These are phyloP conservation scores for Thereva unica DNA, from an alignment of 2,888 invertebrate genomes.

Conservation along the genomic window DNA sequence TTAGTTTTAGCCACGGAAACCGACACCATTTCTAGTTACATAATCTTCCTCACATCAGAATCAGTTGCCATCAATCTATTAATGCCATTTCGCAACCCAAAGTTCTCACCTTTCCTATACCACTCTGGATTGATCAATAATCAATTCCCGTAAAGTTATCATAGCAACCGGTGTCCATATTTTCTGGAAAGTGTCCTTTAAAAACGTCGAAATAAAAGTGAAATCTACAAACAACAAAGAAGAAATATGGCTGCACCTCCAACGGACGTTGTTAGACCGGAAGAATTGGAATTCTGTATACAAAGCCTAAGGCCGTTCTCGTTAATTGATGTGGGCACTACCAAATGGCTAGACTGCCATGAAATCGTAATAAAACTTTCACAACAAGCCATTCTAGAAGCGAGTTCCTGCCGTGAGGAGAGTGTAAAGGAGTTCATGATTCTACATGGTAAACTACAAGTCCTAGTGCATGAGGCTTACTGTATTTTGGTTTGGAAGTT, in stretches of 20 bases:
- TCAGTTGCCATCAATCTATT: too few species aligned
- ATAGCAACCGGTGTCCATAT: too few species aligned
- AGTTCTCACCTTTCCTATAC: too few species aligned
- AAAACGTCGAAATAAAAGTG: too few species aligned
- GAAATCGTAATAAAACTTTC: conserved; percentile 81
- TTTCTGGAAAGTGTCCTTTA: too few species aligned
- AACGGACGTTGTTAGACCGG: conserved; percentile 63
- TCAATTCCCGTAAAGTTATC: too few species aligned
- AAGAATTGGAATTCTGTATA: conserved; percentile 76
- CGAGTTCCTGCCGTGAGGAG: conserved; percentile 77
- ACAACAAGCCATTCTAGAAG: conserved; percentile 86
- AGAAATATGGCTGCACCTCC: conserved; percentile 13
- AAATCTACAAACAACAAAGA: neutral
- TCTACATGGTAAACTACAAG: conserved; percentile 57
- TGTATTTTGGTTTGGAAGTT: conserved; percentile 83
- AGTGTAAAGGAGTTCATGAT: conserved; percentile 82
- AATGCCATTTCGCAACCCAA: too few species aligned
- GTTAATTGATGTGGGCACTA: conserved; percentile 70
- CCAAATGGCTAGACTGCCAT: conserved; percentile 82
- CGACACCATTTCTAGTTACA: too few species aligned
- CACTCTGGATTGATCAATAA: too few species aligned
- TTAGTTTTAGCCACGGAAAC: too few species aligned
- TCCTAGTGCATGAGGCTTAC: conserved; percentile 81
- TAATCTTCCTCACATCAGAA: too few species aligned
- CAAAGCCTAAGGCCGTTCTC: conserved; percentile 70